Evolutionary conservation across 37 sponge, comb jelly and placozoan species (phyloP).

Genomic region (Amphimedon queenslandica): DNA sequence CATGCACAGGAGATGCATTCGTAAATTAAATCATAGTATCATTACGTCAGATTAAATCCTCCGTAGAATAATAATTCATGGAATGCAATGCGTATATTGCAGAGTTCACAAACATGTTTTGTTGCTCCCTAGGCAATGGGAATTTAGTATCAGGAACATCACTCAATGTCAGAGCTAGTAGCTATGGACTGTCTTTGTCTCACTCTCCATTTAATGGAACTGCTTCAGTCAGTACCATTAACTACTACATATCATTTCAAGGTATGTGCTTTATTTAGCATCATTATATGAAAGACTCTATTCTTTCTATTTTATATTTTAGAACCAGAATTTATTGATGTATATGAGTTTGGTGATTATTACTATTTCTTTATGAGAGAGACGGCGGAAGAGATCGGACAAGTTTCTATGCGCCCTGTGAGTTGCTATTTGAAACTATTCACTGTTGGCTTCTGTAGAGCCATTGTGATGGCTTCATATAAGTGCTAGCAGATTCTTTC

Average conservation of each 20-base stretch:
- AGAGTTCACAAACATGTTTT: neutral
- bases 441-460: no score
- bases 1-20: no score
- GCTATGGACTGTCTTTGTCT: neutral
- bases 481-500: no score
- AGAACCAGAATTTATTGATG: constrained; percentile 61
- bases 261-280: neutral
- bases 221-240: neutral
- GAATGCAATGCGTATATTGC: no score
- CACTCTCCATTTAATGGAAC: constrained; percentile 2
- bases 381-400: constrained; percentile 45
- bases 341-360: constrained; percentile 69
- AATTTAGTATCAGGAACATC: neutral
- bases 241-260: neutral
- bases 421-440: no score
- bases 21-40: no score
- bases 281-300: neutral
- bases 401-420: neutral
- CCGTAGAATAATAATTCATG: no score
- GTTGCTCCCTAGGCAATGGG: neutral
- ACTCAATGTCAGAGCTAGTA: neutral
- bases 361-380: constrained; percentile 76
- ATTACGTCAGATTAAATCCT: no score
- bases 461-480: no score
- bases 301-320: neutral